phyloP scores from a whole-genome alignment of 2,888 invertebrate genomes.

The Polymixis lichenea region DNA sequence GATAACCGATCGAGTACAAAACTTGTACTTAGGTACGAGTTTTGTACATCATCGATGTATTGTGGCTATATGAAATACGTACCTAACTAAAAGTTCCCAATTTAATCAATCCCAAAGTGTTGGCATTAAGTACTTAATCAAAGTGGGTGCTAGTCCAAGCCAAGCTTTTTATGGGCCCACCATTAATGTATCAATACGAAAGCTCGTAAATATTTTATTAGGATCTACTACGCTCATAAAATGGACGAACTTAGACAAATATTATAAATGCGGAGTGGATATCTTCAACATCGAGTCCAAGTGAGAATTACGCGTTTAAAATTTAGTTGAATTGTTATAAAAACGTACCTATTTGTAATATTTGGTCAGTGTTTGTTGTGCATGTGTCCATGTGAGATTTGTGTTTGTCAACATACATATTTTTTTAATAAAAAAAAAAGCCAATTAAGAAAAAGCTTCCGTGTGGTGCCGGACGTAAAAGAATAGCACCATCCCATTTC shows the following conservation, averaged over 20 bases:
- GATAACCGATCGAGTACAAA: neutral
- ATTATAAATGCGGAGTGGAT: conserved; percentile 52
- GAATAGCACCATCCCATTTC: too few species aligned
- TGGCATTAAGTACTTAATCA: conserved; percentile 24
- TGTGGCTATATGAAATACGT: neutral
- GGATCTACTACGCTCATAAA: conserved; percentile 55
- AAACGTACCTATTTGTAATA: too few species aligned
- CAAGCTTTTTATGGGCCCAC: conserved; percentile 48
- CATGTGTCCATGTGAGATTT: too few species aligned
- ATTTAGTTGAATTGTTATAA: neutral
- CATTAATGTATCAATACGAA: conserved; percentile 75
- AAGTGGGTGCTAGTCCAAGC: conserved; percentile 25
- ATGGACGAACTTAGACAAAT: conserved; percentile 59
- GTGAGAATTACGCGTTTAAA: neutral
- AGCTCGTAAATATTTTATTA: conserved; percentile 75
- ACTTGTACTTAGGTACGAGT: too few species aligned
- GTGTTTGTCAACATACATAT: too few species aligned
- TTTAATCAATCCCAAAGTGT: conserved; percentile 6
- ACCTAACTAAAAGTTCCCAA: neutral
- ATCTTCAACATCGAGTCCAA: neutral
- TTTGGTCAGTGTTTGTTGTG: too few species aligned
- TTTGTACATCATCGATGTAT: too few species aligned
- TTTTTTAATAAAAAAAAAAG: too few species aligned
- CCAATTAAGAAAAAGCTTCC: too few species aligned
- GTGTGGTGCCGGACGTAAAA: too few species aligned